Base-by-base conservation (phyloP, 1,140 invertebrate species). In the Melipona quadrifasciata region DNA sequence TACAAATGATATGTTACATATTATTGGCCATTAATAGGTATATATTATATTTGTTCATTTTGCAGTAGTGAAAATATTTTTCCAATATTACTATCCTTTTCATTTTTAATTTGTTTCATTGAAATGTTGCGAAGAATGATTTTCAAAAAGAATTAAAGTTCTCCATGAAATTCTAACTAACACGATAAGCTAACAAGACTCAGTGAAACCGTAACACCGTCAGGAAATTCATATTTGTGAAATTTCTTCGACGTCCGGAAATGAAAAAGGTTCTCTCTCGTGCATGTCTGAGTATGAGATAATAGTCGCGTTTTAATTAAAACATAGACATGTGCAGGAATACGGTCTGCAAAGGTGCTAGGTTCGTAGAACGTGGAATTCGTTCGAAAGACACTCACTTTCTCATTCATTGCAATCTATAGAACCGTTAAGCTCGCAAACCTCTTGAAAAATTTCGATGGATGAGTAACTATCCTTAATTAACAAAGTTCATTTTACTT, bases 291-390 rank as follows among this genome's bases (percentile, higher is more conserved):
- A 64, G 3, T 21, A 51, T 39, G 34, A 64, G 57, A 57, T 75
- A 24, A 27, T 39, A 57, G 57, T 51, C 21, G 24, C 8, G 64
- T 31, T 77, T 77, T 77, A 77, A 77, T 65, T 77, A 65, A 77
- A 64, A 2, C 27, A 17, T 1, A 27, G 10, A 64, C 16, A 17
- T 16, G 16, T 27, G 2, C 27, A 4, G 57, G 61, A 47, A 61
- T 76, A 61, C 24, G 57, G 21, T 76, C 24, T 39, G 31, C 16
- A 47, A 64, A 47, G n/a, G 74, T 39, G 3, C 21, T 27, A 64
- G 34, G 39, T 19, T 73, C 39, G 39, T 47, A 47, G 39, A 47
- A 24, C 19, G 51, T 21, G 19, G n/a, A 51, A 77, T 64, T 47
- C 58, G 39, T 77, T 51, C 16, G n/a, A 77, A 77, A 47, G 57